Base-by-base conservation (phyloP, 2,797 vertebrate genomes). In the Ataeniobius toweri region DNA sequence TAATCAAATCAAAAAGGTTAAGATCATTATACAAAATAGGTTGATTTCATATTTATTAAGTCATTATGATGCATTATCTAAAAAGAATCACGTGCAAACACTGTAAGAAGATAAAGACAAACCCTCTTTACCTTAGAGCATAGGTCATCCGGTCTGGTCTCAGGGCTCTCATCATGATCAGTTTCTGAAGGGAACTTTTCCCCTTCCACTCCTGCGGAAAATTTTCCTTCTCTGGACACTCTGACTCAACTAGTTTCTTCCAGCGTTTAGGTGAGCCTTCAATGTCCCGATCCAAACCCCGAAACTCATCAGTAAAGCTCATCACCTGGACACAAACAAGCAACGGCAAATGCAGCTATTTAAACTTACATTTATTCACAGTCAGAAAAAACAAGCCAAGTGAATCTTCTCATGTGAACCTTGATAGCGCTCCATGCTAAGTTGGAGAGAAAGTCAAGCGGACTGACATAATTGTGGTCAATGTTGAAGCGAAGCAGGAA, bases 401-500 rank as follows among this genome's bases (percentile, higher is more conserved):
- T 44, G 16, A 71, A 74, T 71, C 24, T 67, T 63, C 53, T 31
- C 53, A 70, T 61, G 20, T 13, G 36, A 55, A 95, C 94, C 88
- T 95, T 96, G 85, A 96, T 96, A 85, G 96, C 91, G 22, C 96
- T 96, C 95, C 94, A 94, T 0, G 93, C 85, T 1, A 92, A 88
- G 81, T 94, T 96, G 75, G 95, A 94, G 39, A 96, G 92, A 84
- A 97, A 97, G 75, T 97, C 94, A 0, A 94, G 74, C 55, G 94
- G 93, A 82, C 94, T 95, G 81, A 89, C 67, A 36, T 96, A 97
- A 90, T 46, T 93, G 89, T 95, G 95, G 28, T 96, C 95, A 55
- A 83, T 94, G 83, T 95, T 96, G 89, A 95, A 97, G n/a, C 95
- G 93, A 20, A 96, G 86, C 88, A 97, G 90, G 89, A 97, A 96